Evolutionary conservation across 2,888 invertebrate genomes (phyloP).

Genomic region (Lepidochitona cinerea): DNA sequence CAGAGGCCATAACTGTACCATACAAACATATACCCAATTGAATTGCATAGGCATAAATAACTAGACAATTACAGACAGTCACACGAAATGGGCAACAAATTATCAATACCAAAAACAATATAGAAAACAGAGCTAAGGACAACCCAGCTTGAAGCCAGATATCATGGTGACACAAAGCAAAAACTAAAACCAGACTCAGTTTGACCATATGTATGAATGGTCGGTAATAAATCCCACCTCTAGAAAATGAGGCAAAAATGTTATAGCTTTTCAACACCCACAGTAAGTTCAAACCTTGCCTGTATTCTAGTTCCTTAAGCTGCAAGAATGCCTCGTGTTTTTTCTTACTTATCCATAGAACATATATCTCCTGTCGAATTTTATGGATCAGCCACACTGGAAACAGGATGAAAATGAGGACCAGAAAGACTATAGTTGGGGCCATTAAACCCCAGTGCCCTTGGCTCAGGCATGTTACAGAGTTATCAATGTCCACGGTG

Average conservation of each 20-base stretch:
- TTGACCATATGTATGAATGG: slow-evolving; percentile 48
- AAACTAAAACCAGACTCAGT: slow-evolving; percentile 46
- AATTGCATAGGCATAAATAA: slow-evolving; percentile 45
- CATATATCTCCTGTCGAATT: slow-evolving; percentile 38
- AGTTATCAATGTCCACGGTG: slow-evolving; percentile 54
- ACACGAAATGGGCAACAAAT: slow-evolving; percentile 58
- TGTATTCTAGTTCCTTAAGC: slow-evolving; percentile 63
- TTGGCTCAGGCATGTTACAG: slow-evolving; percentile 43
- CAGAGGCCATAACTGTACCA: slow-evolving; percentile 44
- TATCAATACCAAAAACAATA: slow-evolving; percentile 36
- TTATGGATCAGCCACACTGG: slow-evolving; percentile 55
- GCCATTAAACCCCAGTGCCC: slow-evolving; percentile 56
- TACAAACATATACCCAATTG: slow-evolving; percentile 47
- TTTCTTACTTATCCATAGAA: slow-evolving; percentile 45
- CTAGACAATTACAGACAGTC: slow-evolving; percentile 50
- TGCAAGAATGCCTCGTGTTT: slow-evolving; percentile 62
- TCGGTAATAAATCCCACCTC: slow-evolving; percentile 52
- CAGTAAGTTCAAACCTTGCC: slow-evolving; percentile 59
- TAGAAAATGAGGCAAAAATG: slow-evolving; percentile 61
- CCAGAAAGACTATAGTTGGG: slow-evolving; percentile 38
- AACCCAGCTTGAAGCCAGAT: slow-evolving; percentile 47
- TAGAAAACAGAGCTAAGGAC: slow-evolving; percentile 36
- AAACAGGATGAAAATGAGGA: slow-evolving; percentile 49
- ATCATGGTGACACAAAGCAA: slow-evolving; percentile 46
- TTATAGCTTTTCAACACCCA: slow-evolving; percentile 58